Evolutionary conservation across 2,888 invertebrate genomes (phyloP), one percentile per base, ranked within the genome.

Genomic region (Caenorhabditis macrosperma): DNA sequence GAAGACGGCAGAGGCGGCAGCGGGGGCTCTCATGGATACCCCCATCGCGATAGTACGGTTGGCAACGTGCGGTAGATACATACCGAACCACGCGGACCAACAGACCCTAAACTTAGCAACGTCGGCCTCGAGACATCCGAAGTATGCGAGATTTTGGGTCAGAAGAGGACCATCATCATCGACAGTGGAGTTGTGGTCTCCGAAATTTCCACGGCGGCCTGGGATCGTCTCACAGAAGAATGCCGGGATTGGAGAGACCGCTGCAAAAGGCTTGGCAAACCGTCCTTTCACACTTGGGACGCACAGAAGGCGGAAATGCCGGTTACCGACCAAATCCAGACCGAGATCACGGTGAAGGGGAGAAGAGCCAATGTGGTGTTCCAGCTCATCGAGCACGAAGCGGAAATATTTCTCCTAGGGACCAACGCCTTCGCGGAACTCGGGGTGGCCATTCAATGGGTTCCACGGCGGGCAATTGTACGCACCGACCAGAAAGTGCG

Each of bases 401-500:
- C 38, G 12, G 38, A 59, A 22, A 15, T 59, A 10, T 38, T 59
- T 24, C 22, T 59, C 10, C 15, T 59, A 7, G 59, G 59, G 4
- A 59, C 38, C 5, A 59, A 59, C 41, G 59, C 38, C 2, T 59
- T 59, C 38, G 26, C 20, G 15, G 17, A 30, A 6, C n/a, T 59
- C 15, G 59, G 59, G n/a, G 59, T 59, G 2, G 59, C 30, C n/a
- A n/a, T n/a, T n/a, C n/a, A n/a, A n/a, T 30, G 54, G 20, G 15
- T 44, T 44, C 24, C 54, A 20, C 12, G 20, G 20, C 28, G 66
- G 28, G 28, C 44, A 48, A 26, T 30, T 15, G 28, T 48, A 20
- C n/a, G 20, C 10, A 61, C 15, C 7, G 61, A 12, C 3, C 30
- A 30, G 24, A 46, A 48, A 20, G 17, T 48, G 17, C 26, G 46